phyloP scores from a whole-genome alignment of 2,888 invertebrate species.

The Leptogaster cylindrica region DNA sequence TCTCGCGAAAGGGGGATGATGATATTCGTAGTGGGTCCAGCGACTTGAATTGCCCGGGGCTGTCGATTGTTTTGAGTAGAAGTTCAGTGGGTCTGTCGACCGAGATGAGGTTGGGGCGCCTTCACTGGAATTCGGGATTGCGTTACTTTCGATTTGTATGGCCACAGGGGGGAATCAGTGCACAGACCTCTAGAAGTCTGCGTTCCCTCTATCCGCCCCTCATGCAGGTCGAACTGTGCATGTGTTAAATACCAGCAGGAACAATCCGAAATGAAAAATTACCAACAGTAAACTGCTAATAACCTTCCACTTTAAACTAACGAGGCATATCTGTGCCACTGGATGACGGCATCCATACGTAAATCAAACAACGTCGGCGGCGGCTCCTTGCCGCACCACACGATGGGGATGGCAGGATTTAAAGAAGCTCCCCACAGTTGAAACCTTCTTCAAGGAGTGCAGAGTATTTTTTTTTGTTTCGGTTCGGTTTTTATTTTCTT shows the following conservation, averaged over 20 bases:
- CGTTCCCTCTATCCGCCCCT: background rate
- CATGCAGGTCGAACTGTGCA: background rate
- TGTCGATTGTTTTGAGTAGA: slow-evolving; percentile 21
- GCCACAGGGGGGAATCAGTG: background rate
- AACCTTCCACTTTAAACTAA: slow-evolving; percentile 34
- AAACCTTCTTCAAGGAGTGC: background rate
- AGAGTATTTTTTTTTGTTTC: slow-evolving; percentile 14
- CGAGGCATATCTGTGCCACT: slow-evolving; percentile 23
- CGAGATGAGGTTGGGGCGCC: slow-evolving; percentile 8
- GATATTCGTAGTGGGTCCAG: background rate
- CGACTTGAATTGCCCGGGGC: slow-evolving; percentile 16
- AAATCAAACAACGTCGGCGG: slow-evolving; percentile 8
- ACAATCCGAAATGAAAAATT: background rate
- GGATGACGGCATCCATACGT: slow-evolving; percentile 8
- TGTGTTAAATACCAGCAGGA: slow-evolving; percentile 2
- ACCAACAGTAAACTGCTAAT: slow-evolving; percentile 27
- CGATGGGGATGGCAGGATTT: background rate
- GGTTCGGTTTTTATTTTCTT: background rate
- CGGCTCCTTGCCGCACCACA: background rate
- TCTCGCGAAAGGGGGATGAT: slow-evolving; percentile 5
- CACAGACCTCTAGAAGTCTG: background rate
- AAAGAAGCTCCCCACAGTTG: background rate
- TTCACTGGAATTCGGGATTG: background rate
- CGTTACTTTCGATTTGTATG: background rate
- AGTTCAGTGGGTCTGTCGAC: slow-evolving; percentile 46